Evolutionary conservation across 2,113 vertebrate species (phyloP).

Genomic region (Paramisgurnus dabryanus): DNA sequence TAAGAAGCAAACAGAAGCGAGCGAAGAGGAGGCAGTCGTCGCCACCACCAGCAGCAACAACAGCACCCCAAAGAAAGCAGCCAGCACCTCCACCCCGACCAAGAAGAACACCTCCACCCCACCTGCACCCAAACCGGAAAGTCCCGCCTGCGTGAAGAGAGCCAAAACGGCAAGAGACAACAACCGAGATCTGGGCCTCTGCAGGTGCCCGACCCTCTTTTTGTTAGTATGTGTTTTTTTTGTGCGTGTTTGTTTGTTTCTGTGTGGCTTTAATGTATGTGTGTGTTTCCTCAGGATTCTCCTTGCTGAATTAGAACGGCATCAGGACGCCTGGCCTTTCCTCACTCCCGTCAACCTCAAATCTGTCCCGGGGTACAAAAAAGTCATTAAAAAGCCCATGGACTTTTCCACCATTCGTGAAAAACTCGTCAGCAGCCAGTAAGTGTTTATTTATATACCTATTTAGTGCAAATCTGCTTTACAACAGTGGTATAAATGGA

Average conservation of each 20-base stretch:
- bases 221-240: neutral
- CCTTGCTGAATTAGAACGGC: slow-evolving; percentile 93
- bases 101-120: slow-evolving; percentile 80
- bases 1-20: slow-evolving; percentile 83
- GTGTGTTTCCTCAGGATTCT: slow-evolving; percentile 79
- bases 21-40: slow-evolving; percentile 82
- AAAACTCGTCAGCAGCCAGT: slow-evolving; percentile 97
- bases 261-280: slow-evolving; percentile 30
- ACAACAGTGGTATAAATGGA: too few species aligned
- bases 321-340: slow-evolving; percentile 98
- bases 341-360: slow-evolving; percentile 97
- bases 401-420: slow-evolving; percentile 98
- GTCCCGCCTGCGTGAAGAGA: slow-evolving; percentile 82
- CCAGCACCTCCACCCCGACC: slow-evolving; percentile 77
- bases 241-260: neutral
- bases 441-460: slow-evolving; percentile 68
- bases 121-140: slow-evolving; percentile 82
- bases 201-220: slow-evolving; percentile 78
- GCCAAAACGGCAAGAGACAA: slow-evolving; percentile 88
- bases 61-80: slow-evolving; percentile 84
- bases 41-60: slow-evolving; percentile 69
- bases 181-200: slow-evolving; percentile 88
- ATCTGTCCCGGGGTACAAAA: slow-evolving; percentile 95
- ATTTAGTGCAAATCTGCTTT: too few species aligned
- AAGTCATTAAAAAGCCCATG: slow-evolving; percentile 99